Conservation (phyloP, 1,140 invertebrate species). For the Drosophila cardini region DNA sequence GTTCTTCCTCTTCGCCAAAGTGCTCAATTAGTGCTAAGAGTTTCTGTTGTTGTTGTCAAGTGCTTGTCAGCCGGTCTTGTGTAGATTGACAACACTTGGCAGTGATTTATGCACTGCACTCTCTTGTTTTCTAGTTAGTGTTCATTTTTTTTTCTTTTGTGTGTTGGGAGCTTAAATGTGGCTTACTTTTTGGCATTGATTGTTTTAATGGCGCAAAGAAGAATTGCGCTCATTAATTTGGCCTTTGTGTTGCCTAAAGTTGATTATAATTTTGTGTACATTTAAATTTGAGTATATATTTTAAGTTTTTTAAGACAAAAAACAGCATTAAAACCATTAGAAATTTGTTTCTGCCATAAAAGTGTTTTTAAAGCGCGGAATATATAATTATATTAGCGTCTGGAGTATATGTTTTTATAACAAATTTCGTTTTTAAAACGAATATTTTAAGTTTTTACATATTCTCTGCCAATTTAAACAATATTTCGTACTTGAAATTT, state of each 20-base stretch:
- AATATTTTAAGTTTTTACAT: too few species aligned
- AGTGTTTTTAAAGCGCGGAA: too few species aligned
- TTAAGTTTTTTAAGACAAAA: neutral
- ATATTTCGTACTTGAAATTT: too few species aligned
- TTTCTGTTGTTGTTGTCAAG: slow-evolving; percentile 56
- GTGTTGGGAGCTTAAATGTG: too few species aligned
- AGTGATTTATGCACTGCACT: slow-evolving; percentile 28
- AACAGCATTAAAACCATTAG: too few species aligned
- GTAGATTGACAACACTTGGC: slow-evolving; percentile 36
- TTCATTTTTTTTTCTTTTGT: neutral
- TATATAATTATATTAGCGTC: too few species aligned
- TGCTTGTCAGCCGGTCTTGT: slow-evolving; percentile 11
- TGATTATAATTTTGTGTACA: neutral
- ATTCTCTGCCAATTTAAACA: too few species aligned
- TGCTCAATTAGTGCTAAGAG: slow-evolving; percentile 34
- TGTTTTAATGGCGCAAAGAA: neutral
- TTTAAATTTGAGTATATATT: slow-evolving; percentile 31
- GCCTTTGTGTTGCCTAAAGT: neutral
- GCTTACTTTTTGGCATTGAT: neutral
- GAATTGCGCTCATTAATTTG: neutral
- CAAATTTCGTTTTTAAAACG: too few species aligned
- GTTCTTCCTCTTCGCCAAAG: slow-evolving; percentile 9
- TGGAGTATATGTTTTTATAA: too few species aligned
- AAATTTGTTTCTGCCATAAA: too few species aligned
- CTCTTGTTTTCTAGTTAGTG: slow-evolving; percentile 1